Evolutionary conservation across 2,113 vertebrate genomes (phyloP), one percentile per base, ranked within the genome.

Genomic region (Donacobius atricapilla): DNA sequence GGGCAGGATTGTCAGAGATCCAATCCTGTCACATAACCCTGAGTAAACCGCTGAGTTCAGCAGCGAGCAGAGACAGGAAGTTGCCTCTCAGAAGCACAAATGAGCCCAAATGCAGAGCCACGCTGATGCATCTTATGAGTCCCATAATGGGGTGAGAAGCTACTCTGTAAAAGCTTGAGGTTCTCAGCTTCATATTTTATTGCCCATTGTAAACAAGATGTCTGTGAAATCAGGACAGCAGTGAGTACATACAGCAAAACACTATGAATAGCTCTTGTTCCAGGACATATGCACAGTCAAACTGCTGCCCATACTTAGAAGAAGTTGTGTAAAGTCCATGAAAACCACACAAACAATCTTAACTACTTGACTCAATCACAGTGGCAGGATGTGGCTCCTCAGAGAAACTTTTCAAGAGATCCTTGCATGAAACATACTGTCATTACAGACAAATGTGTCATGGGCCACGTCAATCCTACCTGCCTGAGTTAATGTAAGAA

Each of bases 141-240:
- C 17, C 76, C 28, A 27, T 45, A 70, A 47, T 19, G 7, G 17
- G 13, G 11, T 1, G 2, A 78, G 23, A 48, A 47, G 30, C 6
- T 78, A 22, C 40, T 71, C 8, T 22, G 60, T 35, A 82, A 79
- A 81, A 89, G 10, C 24, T 51, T 44, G 65, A 93, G n/a, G 45
- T 60, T 5, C 6, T 65, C 1, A 0, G 16, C 33, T 56, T 11
- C 0, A 0, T 22, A 31, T 63, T 78, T 48, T 47, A 50, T 31
- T 84, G 21, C 5, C 23, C 6, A 13, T 8, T 35, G 8, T 25
- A 81, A 87, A 50, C 5, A 63, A 73, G 37, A 5, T 23, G 30
- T 11, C 42, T 37, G 23, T 57, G 68, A 61, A 83, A 75, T 20
- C 0, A 0, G 27, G 39, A n/a, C 9, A 31, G 17, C 4, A 6